phyloP scores from a whole-genome alignment of 1,140 invertebrate genomes.

The Venturia canescens region DNA sequence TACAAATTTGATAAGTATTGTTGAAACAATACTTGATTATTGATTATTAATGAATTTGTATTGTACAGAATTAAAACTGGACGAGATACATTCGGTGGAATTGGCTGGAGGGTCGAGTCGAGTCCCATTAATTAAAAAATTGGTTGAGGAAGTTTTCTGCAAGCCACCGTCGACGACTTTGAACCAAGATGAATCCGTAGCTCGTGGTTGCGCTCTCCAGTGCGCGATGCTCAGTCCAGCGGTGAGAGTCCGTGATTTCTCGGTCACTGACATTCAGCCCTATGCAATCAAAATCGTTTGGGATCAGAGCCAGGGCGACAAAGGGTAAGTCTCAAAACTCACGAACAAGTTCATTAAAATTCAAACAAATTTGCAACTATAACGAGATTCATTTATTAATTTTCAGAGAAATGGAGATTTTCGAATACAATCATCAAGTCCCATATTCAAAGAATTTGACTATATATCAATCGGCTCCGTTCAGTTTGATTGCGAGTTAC shows the following conservation, averaged over 20 bases:
- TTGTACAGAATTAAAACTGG: conserved; percentile 83
- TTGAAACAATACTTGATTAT: too few species aligned
- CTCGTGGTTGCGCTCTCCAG: conserved; percentile 96
- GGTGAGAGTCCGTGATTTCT: conserved; percentile 96
- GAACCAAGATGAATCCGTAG: conserved; percentile 98
- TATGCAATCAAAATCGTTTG: conserved; percentile 93
- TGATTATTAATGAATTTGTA: not conserved
- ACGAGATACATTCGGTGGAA: conserved; percentile 96
- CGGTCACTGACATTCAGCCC: conserved; percentile 94
- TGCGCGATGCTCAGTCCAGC: conserved; percentile 98
- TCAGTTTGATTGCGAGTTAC: conserved; percentile 91
- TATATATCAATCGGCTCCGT: conserved; percentile 92
- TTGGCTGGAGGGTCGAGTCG: conserved; percentile 97
- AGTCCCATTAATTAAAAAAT: conserved; percentile 93
- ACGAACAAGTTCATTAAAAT: not conserved
- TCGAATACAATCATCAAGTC: conserved; percentile 90
- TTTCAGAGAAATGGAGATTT: conserved; percentile 86
- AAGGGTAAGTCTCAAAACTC: conserved; percentile 75
- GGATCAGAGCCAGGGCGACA: conserved; percentile 85
- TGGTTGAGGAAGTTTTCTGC: conserved; percentile 92
- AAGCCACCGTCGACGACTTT: conserved; percentile 95
- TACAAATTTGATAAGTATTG: too few species aligned
- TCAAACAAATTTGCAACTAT: not conserved
- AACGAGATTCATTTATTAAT: not conserved
- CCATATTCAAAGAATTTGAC: conserved; percentile 97